A percentile compares a stretch with the other conserved stretches of the same genome.
These are phyloP conservation scores for Ooceraea biroi DNA, from an alignment of 1,140 invertebrate genomes.

Conservation along the genomic window DNA sequence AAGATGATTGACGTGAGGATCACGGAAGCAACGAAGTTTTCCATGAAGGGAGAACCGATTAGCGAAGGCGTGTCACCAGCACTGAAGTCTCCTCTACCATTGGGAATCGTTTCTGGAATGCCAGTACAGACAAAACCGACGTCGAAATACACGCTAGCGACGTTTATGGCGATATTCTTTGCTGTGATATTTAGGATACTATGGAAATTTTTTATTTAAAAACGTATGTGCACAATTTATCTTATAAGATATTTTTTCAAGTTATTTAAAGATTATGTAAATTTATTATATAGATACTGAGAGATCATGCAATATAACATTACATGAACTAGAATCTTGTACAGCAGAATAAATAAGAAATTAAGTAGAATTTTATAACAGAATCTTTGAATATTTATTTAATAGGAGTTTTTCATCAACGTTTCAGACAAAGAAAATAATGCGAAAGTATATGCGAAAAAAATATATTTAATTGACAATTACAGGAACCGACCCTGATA, in stretches of 20 bases:
- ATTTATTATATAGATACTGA: not conserved
- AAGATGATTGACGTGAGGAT: constrained; percentile 94
- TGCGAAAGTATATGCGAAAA: constrained; percentile 31
- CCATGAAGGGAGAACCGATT: constrained; percentile 92
- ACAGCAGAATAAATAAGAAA: not conserved
- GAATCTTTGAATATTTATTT: constrained; percentile 28
- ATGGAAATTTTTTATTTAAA: constrained; percentile 75
- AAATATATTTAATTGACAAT: constrained; percentile 71
- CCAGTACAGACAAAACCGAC: constrained; percentile 59
- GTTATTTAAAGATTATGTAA: constrained; percentile 29
- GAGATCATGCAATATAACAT: too few species aligned
- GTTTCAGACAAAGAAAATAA: not conserved
- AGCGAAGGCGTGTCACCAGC: constrained; percentile 78
- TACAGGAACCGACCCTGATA: constrained; percentile 74
- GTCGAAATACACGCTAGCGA: constrained; percentile 66
- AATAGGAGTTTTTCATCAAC: not conserved
- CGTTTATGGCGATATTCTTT: constrained; percentile 72
- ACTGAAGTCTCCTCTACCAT: constrained; percentile 65
- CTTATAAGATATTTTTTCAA: constrained; percentile 1
- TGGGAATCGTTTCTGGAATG: constrained; percentile 68
- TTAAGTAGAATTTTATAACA: not conserved
- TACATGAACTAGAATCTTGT: not conserved
- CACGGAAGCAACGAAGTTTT: constrained; percentile 93
- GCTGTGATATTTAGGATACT: constrained; percentile 76
- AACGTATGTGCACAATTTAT: not conserved